phyloP scores from a whole-genome alignment of 2,113 vertebrate genomes.

The Jacana jacana region DNA sequence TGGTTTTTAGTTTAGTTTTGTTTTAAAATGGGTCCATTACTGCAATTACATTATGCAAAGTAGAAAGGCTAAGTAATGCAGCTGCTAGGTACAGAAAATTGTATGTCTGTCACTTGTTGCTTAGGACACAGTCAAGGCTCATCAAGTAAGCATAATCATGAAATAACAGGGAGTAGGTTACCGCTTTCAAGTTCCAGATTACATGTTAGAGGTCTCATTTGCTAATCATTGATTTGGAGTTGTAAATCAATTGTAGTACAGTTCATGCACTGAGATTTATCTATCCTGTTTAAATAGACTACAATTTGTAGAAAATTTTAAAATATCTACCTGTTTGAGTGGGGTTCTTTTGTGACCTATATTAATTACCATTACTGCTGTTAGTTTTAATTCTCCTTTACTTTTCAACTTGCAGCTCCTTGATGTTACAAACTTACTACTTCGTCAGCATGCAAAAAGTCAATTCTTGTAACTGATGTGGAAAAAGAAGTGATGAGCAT shows the following conservation, averaged over 20 bases:
- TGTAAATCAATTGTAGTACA: not conserved
- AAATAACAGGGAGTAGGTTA: not conserved
- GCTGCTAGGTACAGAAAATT: not conserved
- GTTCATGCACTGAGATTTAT: not conserved
- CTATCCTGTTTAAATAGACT: not conserved
- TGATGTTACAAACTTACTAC: not conserved
- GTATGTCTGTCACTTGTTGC: not conserved
- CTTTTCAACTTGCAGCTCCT: not conserved
- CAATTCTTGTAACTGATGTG: not conserved
- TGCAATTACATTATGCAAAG: not conserved
- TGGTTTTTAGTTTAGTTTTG: not conserved
- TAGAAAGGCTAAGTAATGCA: not conserved
- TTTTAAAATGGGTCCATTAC: not conserved
- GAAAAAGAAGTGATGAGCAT: not conserved
- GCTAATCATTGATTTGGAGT: not conserved
- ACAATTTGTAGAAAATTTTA: not conserved
- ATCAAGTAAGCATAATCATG: not conserved
- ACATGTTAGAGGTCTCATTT: not conserved
- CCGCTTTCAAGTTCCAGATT: not conserved
- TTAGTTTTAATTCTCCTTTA: not conserved
- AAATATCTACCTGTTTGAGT: not conserved
- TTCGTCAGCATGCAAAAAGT: not conserved
- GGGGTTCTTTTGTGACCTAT: not conserved
- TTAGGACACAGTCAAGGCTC: slow-evolving; percentile 5
- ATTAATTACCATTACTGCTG: not conserved